A percentile compares a stretch with the other conserved stretches of the same genome.
These are phyloP conservation scores for Plebejus anna DNA, from an alignment of 2,888 invertebrate genomes.

Conservation along the genomic window DNA sequence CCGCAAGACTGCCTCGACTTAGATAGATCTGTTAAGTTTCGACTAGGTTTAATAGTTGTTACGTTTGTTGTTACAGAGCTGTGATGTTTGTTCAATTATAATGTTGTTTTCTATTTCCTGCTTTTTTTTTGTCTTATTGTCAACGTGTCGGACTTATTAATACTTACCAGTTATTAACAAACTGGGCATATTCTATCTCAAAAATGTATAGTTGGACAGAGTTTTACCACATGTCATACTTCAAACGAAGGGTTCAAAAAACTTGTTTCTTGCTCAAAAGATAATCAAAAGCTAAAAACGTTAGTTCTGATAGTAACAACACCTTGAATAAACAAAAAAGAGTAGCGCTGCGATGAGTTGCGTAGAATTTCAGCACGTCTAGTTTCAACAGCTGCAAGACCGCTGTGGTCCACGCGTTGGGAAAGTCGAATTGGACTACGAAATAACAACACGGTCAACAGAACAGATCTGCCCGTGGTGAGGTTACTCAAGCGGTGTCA, in stretches of 20 bases:
- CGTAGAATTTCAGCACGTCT: constrained; percentile 49
- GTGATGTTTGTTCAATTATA: constrained; percentile 59
- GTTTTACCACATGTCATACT: no score
- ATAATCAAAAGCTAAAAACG: no score
- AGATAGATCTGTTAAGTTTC: constrained; percentile 51
- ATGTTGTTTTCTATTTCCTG: constrained; percentile 39
- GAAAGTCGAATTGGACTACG: constrained; percentile 73
- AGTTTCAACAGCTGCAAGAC: constrained; percentile 74
- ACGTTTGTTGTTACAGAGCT: constrained; percentile 52
- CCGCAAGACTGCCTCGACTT: constrained; percentile 39
- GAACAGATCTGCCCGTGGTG: constrained; percentile 66
- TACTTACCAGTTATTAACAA: no score
- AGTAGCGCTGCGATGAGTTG: background rate
- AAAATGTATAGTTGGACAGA: no score
- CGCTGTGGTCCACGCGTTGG: constrained; percentile 64
- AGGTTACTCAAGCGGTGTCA: constrained; percentile 53
- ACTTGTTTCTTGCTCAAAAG: no score
- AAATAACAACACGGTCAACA: constrained; percentile 62
- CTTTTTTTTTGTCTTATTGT: background rate
- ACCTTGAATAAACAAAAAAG: background rate
- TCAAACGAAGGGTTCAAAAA: no score
- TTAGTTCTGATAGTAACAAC: no score
- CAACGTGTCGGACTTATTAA: background rate
- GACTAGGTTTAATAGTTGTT: constrained; percentile 55
- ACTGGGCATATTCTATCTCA: no score